These are phyloP conservation scores for Phthorimaea operculella DNA, from an alignment of 1,140 invertebrate species.

Conservation along the genomic window DNA sequence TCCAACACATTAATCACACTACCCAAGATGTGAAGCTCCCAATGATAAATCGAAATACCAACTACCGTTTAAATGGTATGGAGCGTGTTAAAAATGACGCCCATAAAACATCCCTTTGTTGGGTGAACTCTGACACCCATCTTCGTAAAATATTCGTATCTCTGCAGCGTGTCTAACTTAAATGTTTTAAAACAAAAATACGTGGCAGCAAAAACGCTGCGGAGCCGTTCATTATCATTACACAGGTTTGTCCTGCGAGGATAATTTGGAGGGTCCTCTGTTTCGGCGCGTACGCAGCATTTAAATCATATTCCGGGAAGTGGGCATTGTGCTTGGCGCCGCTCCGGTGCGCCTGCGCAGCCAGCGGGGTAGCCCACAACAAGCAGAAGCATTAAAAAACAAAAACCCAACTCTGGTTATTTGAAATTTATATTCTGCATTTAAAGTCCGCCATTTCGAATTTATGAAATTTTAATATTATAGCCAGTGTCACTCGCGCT, in stretches of 20 bases:
- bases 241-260: constrained; percentile 7
- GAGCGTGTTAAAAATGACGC: neutral
- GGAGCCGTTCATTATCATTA: neutral
- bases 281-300: constrained; percentile 15
- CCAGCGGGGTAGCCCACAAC: constrained; percentile 12
- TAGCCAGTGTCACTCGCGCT: no score
- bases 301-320: constrained; percentile 39
- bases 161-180: neutral
- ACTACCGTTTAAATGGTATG: neutral
- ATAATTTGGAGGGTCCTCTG: constrained; percentile 19
- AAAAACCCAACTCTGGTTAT: no score
- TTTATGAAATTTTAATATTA: no score
- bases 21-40: neutral
- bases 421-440: no score
- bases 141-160: constrained; percentile 5
- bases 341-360: constrained; percentile 12
- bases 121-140: constrained; percentile 1
- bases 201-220: neutral
- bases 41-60: constrained; percentile 1
- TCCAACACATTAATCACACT: neutral
- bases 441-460: no score
- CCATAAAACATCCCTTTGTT: constrained; percentile 4
- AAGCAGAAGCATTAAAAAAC: no score
- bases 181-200: neutral
- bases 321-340: constrained; percentile 22